Percentiles rank a stretch among this genome's conserved stretches.
These are phyloP conservation scores for Picus viridis DNA, from an alignment of 2,797 vertebrate species.

Conservation along the genomic window DNA sequence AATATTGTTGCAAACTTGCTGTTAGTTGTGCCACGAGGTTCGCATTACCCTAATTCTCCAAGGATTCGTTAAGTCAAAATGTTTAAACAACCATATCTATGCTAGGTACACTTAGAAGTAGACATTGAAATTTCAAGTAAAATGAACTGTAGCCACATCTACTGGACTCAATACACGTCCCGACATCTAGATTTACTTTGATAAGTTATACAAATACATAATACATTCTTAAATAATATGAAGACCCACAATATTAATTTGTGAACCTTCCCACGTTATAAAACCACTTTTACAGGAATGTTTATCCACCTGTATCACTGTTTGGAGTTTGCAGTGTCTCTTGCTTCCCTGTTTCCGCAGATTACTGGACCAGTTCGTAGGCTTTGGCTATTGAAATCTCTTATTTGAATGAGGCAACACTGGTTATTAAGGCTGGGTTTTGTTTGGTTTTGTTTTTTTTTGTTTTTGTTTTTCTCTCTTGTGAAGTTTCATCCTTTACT, in stretches of 20 bases:
- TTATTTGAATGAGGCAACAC: conserved; percentile 93
- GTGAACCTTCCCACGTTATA: conserved; percentile 73
- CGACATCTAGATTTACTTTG: conserved; percentile 78
- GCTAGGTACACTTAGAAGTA: conserved; percentile 77
- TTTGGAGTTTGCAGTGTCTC: conserved; percentile 70
- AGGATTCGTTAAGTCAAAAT: conserved; percentile 65
- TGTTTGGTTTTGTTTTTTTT: conserved; percentile 20
- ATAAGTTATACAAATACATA: conserved; percentile 84
- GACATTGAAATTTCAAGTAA: conserved; percentile 84
- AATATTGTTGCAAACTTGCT: conserved; percentile 58
- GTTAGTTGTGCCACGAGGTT: conserved; percentile 63
- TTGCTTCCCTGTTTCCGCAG: conserved; percentile 69
- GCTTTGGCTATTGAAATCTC: conserved; percentile 84
- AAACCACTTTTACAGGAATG: conserved; percentile 78
- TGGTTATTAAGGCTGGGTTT: conserved; percentile 96
- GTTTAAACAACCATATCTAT: conserved; percentile 73
- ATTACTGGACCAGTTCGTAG: conserved; percentile 78
- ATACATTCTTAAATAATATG: conserved; percentile 86
- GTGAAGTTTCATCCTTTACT: conserved; percentile 79
- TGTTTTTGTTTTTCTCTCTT: conserved; percentile 74
- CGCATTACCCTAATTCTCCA: conserved; percentile 48
- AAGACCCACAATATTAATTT: conserved; percentile 81
- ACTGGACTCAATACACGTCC: conserved; percentile 75
- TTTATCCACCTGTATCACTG: conserved; percentile 79
- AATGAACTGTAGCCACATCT: conserved; percentile 80